Percentiles rank a stretch among this genome's conserved stretches.
phyloP scores from a whole-genome alignment of 64 coral and sea anemone species.

The Pocillopora damicornis region DNA sequence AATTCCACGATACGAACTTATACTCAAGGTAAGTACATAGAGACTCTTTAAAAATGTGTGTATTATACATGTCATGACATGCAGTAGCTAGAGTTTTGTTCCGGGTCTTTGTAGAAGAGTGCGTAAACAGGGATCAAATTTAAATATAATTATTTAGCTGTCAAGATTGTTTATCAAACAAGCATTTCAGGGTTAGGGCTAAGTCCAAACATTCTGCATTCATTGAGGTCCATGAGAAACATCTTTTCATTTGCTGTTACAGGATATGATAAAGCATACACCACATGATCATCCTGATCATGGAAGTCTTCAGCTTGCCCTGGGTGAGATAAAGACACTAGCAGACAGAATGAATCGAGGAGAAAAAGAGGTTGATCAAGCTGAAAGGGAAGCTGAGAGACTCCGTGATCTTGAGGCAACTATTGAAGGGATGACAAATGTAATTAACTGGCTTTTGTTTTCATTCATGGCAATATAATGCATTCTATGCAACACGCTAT shows the following conservation, averaged over 20 bases:
- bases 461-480: background rate
- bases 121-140: too few species aligned
- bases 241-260: background rate
- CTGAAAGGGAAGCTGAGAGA: conserved; percentile 88
- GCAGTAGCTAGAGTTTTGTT: too few species aligned
- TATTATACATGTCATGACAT: too few species aligned
- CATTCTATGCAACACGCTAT: too few species aligned
- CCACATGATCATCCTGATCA: conserved; percentile 93
- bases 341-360: conserved; percentile 97
- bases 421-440: conserved; percentile 93
- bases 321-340: conserved; percentile 90
- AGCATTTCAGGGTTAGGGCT: background rate
- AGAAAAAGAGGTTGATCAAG: conserved; percentile 89
- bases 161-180: too few species aligned
- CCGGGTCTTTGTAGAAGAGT: too few species aligned
- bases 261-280: conserved; percentile 99
- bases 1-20: conserved; percentile 95
- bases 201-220: background rate
- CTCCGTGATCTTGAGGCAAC: conserved; percentile 88
- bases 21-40: conserved; percentile 60
- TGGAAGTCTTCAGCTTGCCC: conserved; percentile 79
- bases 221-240: background rate
- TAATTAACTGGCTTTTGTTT: conserved; percentile 28
- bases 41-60: too few species aligned
- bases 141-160: too few species aligned